Percentiles rank a stretch among this genome's conserved stretches.
Evolutionary conservation across 2,797 vertebrate genomes (phyloP).

Genomic region (Bradypus variegatus): DNA sequence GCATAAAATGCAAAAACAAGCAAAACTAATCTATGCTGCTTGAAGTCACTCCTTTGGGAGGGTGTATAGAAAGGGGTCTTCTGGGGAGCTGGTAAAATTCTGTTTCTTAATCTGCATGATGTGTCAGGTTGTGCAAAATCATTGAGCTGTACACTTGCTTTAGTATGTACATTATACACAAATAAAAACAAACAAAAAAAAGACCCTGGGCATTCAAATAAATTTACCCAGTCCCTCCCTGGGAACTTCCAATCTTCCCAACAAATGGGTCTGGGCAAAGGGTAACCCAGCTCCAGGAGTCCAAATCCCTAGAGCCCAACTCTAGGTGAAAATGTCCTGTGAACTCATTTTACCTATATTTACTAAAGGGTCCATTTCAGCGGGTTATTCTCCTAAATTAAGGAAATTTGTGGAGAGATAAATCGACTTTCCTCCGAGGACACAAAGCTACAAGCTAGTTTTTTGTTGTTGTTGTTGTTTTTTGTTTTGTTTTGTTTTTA

Average conservation of each 20-base stretch:
- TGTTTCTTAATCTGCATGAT: constrained; percentile 2
- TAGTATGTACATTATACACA: background rate
- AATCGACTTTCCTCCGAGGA: background rate
- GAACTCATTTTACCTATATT: background rate
- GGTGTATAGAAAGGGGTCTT: background rate
- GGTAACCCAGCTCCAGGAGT: background rate
- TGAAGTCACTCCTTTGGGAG: background rate
- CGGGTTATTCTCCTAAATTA: background rate
- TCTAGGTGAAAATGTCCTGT: background rate
- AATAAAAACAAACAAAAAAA: background rate
- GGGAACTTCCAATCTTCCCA: background rate
- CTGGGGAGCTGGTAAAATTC: background rate
- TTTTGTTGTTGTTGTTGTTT: background rate
- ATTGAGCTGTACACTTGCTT: background rate
- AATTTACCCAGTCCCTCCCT: background rate
- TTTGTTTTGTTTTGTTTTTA: too few relatives aligned
- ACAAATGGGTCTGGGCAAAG: background rate
- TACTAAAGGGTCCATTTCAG: background rate
- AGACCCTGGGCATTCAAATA: background rate
- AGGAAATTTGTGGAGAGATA: background rate
- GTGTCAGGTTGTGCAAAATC: background rate
- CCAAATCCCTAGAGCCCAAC: background rate
- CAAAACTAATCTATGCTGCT: background rate
- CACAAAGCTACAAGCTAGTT: background rate
- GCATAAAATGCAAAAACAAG: background rate